Conservation (phyloP, 2,797 vertebrate genomes). For the Cottoperca gobio region DNA sequence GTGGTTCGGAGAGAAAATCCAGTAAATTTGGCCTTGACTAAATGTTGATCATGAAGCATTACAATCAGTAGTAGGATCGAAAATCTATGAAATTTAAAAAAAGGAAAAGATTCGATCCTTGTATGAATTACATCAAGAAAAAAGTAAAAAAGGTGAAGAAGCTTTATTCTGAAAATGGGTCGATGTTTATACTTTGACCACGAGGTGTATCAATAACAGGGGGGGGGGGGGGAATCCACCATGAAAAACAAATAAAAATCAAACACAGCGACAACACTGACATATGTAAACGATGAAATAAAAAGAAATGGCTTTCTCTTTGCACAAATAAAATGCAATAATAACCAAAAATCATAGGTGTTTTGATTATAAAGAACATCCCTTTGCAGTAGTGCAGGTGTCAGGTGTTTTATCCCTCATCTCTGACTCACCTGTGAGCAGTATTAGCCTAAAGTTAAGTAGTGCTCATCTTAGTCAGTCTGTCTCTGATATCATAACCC, state of each 20-base stretch:
- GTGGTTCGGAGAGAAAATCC: not conserved
- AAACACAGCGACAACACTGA: not conserved
- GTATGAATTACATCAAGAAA: not conserved
- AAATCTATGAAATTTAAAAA: not conserved
- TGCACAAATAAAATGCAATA: not conserved
- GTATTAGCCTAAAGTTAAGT: conserved; percentile 66
- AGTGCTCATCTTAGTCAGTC: conserved; percentile 49
- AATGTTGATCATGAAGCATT: not conserved
- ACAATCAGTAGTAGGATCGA: not conserved
- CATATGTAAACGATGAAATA: not conserved
- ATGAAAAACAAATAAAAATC: not conserved
- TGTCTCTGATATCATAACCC: conserved; percentile 80
- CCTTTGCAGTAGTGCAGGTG: conserved; percentile 23
- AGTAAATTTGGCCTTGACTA: not conserved
- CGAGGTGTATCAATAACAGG: not conserved
- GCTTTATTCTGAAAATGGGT: not conserved
- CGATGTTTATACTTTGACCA: not conserved
- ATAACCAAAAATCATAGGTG: not conserved
- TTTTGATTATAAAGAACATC: not conserved
- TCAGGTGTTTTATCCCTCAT: conserved; percentile 59
- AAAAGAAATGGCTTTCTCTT: not conserved
- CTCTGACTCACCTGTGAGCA: conserved; percentile 73
- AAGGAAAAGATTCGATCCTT: not conserved
- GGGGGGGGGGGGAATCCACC: not conserved
- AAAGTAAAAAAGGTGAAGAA: not conserved